Base-by-base conservation (phyloP, 1,140 invertebrate species). In the Anoplolepis gracilipes region DNA sequence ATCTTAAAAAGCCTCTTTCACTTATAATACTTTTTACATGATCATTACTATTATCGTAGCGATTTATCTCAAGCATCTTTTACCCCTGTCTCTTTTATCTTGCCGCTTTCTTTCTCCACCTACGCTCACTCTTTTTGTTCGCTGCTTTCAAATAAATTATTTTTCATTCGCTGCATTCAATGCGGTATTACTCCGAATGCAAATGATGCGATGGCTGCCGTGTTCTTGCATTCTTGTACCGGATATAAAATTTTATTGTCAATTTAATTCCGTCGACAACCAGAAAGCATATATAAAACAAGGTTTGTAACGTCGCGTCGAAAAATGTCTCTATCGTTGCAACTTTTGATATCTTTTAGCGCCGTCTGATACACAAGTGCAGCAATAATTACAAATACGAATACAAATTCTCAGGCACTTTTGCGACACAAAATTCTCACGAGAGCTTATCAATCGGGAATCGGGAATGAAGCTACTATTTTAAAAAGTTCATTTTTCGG, bases 171-270 rank as follows among this genome's bases (percentile, higher is more conserved):
- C 42, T 13, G 75, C 61, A n/a, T 65, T 30, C 55, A 16, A 62
- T 22, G 28, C 62, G 10, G 25, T 5, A 16, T 67, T 65, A 78
- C 61, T 77, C 10, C 33, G 36, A 78, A 78, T 36, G n/a, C 61
- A 78, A 78, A 65, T 30, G 42, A 78, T n/a, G n/a, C 28, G 13
- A 10, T n/a, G 7, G 11, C 55, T 7, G 28, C n/a, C 69, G 16
- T 42, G 2, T 42, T n/a, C 28, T 64, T 16, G 30, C 30, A 55
- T 55, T 79, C 42, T 36, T 36, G 61, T 62, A 25, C 1, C 30
- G 30, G 62, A 5, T 28, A 16, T 79, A 79, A 79, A 79, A 79
- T 8, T 65, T 78, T 65, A 53, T 65, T 30, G 62, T 53, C 42
- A 42, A n/a, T n/a, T n/a, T 19, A 46, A 78, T 53, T 25, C n/a